Base-by-base conservation (phyloP, 2,113 vertebrate species). In the Sterna hirundo region DNA sequence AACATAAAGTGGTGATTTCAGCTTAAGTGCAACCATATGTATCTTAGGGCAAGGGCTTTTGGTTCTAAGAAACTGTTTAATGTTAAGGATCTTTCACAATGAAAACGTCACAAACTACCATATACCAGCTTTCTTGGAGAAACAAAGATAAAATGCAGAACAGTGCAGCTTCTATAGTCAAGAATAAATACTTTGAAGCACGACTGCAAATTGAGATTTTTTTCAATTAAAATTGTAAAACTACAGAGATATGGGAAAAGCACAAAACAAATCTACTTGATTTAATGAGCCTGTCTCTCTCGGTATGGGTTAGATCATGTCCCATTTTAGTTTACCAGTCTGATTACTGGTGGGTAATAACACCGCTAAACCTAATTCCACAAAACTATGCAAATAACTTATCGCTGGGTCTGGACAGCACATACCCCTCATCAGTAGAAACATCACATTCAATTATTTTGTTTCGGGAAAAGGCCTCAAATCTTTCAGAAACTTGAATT, bases 1-100 rank as follows among this genome's bases (percentile, higher is more conserved):
- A 92, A 97, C 55, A 72, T 96, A 95, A 97, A 96, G 47, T 89
- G 80, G 92, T 96, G 89, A 96, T 96, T 98, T 97, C 92, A 88
- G 38, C 88, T 96, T 97, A 96, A 97, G 83, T 96, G 76, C 76
- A 97, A 97, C 93, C 97, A 96, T 81, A 97, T 96, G 96, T 88
- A 88, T 88, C 80, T 84, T 70, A 83, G 85, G 70, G 86, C 72
- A 88, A 88, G 58, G 66, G 65, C 44, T 88, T 90, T 86, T 65
- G 65, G 49, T 93, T 93, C 69, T 91, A 93, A 95, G 76, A 60
- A 83, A 78, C 86, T 88, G 93, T 61, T 90, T 91, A 75, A 93
- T 82, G 94, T 95, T 95, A 95, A 88, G 83, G 76, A 76, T 88
- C 88, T 86, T 86, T 90, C 92, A 85, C 34, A 65, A 92, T 66